Base-by-base conservation (phyloP, 1,140 invertebrate genomes). In the Mizuhopecten yessoensis region DNA sequence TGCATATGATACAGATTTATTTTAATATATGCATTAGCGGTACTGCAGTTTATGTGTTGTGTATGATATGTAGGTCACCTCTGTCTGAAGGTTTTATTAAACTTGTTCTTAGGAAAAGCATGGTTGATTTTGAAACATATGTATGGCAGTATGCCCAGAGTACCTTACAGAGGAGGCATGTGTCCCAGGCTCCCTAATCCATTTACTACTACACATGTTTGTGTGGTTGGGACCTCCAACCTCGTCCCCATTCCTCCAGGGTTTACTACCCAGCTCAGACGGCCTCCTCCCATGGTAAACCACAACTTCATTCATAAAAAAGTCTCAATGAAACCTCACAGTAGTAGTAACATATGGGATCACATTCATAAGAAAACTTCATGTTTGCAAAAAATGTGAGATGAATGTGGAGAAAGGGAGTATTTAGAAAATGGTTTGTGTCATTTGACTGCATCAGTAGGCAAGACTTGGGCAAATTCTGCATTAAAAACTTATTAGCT, bases 401-500 rank as follows among this genome's bases (percentile, higher is more conserved):
- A 29, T 75, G n/a, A 3, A 75, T 75, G 57, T 29, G 57, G 23
- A 75, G 57, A 75, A 75, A 75, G 57, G n/a, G 57, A 75, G 57
- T n/a, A 29, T 75, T 23, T 75, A 75, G 57, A 75, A 75, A 75
- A 75, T 75, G 57, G 23, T n/a, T 75, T 75, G 57, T 75, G 57
- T 75, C 57, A 75, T 75, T 75, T 75, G 9, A 75, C 57, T 75
- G 57, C 57, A 17, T 3, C n/a, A 29, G 57, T 75, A 75, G 57
- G 57, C 57, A 75, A 75, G 57, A 75, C 23, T 17, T 75, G 57
- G 57, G 57, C 57, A 23, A 75, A 75, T 75, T 29, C 57, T 75
- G 57, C 57, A 75, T 75, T 75, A 75, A 75, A 75, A 75, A 75
- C 57, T 75, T 75, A 75, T 75, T 75, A 75, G 57, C n/a, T 75